These are phyloP conservation scores for Hyppa rectilinea DNA, from an alignment of 2,888 invertebrate genomes.

Conservation along the genomic window DNA sequence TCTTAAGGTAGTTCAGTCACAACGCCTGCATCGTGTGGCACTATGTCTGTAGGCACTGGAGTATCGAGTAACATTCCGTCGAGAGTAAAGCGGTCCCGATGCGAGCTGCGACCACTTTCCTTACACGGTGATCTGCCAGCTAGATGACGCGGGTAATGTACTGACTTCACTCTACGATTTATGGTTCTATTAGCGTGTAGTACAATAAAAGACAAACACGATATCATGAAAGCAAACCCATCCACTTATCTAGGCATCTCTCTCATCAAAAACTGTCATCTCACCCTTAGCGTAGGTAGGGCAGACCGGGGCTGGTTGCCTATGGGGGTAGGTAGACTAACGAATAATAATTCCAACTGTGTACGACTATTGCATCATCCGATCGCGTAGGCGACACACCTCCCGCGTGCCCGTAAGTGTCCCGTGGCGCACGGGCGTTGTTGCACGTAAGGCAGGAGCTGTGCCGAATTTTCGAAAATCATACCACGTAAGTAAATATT, in stretches of 20 bases:
- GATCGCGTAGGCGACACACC: no score
- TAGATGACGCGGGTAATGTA: slow-evolving; percentile 28
- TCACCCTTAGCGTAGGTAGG: no score
- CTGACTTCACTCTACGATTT: slow-evolving; percentile 14
- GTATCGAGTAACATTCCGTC: slow-evolving; percentile 22
- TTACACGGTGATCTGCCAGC: slow-evolving; percentile 45
- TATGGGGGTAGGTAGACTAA: no score
- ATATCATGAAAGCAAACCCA: neutral
- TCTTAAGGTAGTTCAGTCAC: neutral
- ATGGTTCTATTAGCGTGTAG: slow-evolving; percentile 31
- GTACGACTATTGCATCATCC: no score
- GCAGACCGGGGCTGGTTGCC: no score
- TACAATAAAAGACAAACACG: neutral
- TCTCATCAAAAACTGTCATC: neutral
- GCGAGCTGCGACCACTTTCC: slow-evolving; percentile 42
- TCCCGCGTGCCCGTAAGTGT: no score
- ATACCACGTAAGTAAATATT: no score
- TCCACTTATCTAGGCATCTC: neutral
- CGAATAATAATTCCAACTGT: no score
- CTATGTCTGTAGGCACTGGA: neutral
- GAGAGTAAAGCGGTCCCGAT: slow-evolving; percentile 49
- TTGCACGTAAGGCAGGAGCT: no score
- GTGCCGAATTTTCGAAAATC: no score
- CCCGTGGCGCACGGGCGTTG: no score
- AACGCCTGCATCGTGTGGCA: neutral